Evolutionary conservation across 2,113 vertebrate genomes (phyloP).

Genomic region (Passer montanus): DNA sequence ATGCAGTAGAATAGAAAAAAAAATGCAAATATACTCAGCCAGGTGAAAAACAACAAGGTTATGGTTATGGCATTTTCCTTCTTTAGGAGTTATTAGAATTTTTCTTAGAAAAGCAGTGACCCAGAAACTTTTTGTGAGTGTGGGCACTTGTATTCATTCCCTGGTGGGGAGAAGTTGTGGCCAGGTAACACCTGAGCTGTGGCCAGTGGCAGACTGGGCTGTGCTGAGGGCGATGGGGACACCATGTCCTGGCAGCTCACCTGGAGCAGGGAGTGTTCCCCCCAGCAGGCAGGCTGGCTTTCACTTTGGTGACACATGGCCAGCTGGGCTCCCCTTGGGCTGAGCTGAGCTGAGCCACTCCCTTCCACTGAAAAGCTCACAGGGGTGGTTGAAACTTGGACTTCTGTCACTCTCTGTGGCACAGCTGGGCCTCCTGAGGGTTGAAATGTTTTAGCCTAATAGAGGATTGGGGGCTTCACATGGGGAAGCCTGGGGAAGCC

Average conservation of each 20-base stretch:
- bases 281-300: neutral
- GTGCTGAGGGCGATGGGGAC: fast-evolving
- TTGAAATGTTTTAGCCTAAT: neutral
- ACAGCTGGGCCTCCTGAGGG: neutral
- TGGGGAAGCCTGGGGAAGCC: neutral
- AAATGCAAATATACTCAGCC: neutral
- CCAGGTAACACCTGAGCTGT: neutral
- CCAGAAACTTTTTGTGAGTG: neutral
- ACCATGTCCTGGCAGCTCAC: fast-evolving
- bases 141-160: neutral
- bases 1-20: neutral
- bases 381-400: neutral
- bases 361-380: neutral
- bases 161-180: neutral
- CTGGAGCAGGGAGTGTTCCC: neutral
- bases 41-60: neutral
- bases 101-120: neutral
- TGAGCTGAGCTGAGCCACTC: neutral
- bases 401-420: neutral
- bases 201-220: neutral
- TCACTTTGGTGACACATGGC: fast-evolving
- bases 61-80: neutral
- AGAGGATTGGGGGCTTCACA: neutral
- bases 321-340: neutral
- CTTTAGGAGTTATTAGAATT: neutral